Conservation (phyloP, 2,113 vertebrate species). For the Pantherophis guttatus region DNA sequence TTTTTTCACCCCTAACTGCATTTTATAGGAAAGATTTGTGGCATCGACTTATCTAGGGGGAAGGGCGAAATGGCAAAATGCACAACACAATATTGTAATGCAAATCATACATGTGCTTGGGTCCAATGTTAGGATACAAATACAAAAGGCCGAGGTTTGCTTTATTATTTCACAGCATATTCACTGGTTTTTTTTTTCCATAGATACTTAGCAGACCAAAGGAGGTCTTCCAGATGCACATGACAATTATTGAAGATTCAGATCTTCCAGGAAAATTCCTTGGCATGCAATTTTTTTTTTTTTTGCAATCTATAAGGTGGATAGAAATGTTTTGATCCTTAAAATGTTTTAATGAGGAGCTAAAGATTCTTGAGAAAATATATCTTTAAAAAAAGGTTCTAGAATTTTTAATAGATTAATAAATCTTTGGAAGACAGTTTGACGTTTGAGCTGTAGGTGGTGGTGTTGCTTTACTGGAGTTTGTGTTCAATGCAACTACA, state of each 20-base stretch:
- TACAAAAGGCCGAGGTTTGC: neutral
- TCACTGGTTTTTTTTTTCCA: neutral
- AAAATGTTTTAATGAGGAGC: too few species aligned
- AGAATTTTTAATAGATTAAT: neutral
- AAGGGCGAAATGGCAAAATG: neutral
- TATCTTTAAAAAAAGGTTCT: neutral
- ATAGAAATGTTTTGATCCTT: neutral
- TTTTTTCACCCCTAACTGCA: neutral
- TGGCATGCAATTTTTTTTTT: neutral
- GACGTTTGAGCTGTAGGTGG: constrained; percentile 64
- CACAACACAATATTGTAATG: neutral
- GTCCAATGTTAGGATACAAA: neutral
- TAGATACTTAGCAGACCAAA: neutral
- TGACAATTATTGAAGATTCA: neutral
- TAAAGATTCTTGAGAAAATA: neutral
- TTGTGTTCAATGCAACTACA: constrained; percentile 16
- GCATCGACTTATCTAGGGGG: neutral
- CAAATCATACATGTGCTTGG: neutral
- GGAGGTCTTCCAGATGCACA: neutral
- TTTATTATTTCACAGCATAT: neutral
- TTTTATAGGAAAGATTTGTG: neutral
- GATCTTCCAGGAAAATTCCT: neutral
- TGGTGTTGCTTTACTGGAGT: constrained; percentile 59
- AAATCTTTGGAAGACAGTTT: constrained; percentile 34
- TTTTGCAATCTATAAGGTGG: neutral